Evolutionary conservation across 2,797 vertebrate species (phyloP).

Genomic region (Epinephelus coioides): DNA sequence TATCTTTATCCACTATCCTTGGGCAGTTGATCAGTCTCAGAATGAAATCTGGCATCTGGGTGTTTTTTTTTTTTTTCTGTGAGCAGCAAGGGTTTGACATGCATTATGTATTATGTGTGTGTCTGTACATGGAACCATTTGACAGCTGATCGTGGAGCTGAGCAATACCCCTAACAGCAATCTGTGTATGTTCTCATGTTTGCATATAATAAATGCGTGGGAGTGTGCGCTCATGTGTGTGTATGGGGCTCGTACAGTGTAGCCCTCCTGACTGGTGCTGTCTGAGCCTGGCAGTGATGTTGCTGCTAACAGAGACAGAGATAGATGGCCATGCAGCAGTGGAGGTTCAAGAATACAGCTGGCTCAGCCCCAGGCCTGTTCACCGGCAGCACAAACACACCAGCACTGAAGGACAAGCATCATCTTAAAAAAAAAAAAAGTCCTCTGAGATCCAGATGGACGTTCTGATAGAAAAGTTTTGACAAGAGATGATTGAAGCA

Average conservation of each 20-base stretch:
- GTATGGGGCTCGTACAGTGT: neutral
- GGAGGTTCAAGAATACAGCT: constrained; percentile 54
- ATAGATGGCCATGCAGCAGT: constrained; percentile 52
- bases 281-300: constrained; percentile 29
- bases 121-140: neutral
- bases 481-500: neutral
- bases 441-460: neutral
- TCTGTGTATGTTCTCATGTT: neutral
- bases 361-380: constrained; percentile 17
- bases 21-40: neutral
- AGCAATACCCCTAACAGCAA: neutral
- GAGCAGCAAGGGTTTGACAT: neutral
- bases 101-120: neutral
- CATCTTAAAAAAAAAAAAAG: neutral
- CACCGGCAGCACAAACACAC: constrained; percentile 23
- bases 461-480: neutral
- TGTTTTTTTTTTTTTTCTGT: neutral
- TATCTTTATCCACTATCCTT: constrained; percentile 26
- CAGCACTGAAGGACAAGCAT: constrained; percentile 14
- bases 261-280: constrained; percentile 35
- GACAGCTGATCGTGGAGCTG: neutral
- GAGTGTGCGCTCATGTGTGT: neutral
- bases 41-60: neutral
- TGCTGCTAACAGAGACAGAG: constrained; percentile 40
- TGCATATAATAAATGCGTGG: neutral